These are phyloP conservation scores for Temnothorax ravouxi DNA, from an alignment of 2,888 invertebrate genomes.

Conservation along the genomic window DNA sequence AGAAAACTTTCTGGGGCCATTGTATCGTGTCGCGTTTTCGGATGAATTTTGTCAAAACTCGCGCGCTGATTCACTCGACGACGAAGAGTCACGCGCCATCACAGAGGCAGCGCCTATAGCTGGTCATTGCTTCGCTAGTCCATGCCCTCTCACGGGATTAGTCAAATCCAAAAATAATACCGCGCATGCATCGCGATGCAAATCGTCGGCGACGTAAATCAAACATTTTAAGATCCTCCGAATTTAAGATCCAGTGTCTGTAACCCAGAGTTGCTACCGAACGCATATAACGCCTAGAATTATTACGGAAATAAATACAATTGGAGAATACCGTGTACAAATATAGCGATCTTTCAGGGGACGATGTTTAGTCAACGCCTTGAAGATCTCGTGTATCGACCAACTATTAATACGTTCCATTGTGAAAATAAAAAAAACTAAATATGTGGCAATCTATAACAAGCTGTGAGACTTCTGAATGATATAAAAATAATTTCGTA, in stretches of 20 bases:
- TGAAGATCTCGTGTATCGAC: neutral
- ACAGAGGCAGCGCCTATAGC: slow-evolving; percentile 51
- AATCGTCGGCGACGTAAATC: slow-evolving; percentile 67
- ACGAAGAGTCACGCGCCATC: slow-evolving; percentile 47
- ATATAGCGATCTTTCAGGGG: neutral
- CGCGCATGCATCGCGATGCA: slow-evolving; percentile 61
- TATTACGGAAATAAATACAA: slow-evolving; percentile 39
- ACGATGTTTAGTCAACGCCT: neutral
- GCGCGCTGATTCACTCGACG: slow-evolving; percentile 28
- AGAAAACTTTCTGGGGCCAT: slow-evolving; percentile 35
- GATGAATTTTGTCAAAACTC: slow-evolving; percentile 57
- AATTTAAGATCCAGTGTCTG: slow-evolving; percentile 27
- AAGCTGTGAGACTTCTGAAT: neutral
- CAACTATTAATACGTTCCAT: slow-evolving; percentile 13
- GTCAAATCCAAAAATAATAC: slow-evolving; percentile 78
- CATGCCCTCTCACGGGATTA: slow-evolving; percentile 76
- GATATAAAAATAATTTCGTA: slow-evolving; percentile 13
- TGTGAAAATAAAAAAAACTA: neutral
- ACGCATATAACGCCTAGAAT: neutral
- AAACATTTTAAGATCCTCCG: slow-evolving; percentile 34
- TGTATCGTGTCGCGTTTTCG: slow-evolving; percentile 38
- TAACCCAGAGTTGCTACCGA: neutral
- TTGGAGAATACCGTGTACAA: neutral
- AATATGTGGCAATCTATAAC: neutral
- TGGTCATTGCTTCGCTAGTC: slow-evolving; percentile 69